Evolutionary conservation across 1,140 invertebrate species (phyloP).

Genomic region (Thereuonema tuberculata): DNA sequence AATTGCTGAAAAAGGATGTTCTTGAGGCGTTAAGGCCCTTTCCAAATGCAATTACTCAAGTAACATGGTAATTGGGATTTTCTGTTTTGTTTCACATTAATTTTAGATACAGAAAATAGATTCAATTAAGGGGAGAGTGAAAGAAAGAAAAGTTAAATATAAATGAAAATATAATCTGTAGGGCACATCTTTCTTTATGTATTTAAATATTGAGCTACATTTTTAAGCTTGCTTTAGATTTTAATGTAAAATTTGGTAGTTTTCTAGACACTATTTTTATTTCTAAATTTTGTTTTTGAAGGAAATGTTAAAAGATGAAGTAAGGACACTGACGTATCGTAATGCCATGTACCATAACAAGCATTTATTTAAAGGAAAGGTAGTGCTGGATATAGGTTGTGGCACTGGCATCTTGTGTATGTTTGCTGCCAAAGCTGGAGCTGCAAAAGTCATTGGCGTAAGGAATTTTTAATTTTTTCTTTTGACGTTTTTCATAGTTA

Average conservation of each 20-base stretch:
- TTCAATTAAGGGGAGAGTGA: too few relatives aligned
- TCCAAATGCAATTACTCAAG: too few relatives aligned
- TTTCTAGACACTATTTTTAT: too few relatives aligned
- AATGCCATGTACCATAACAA: conserved; percentile 81
- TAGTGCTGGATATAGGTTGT: conserved; percentile 90
- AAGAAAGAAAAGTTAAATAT: too few relatives aligned
- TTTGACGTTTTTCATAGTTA: neutral
- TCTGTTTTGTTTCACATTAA: too few relatives aligned
- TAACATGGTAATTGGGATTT: too few relatives aligned
- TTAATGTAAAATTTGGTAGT: neutral
- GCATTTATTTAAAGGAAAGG: conserved; percentile 51
- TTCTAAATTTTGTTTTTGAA: conserved; percentile 6
- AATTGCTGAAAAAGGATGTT: too few relatives aligned
- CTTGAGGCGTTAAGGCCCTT: too few relatives aligned
- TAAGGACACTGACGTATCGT: conserved; percentile 82
- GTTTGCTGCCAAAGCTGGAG: conserved; percentile 89
- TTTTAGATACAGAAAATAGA: too few relatives aligned
- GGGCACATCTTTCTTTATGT: too few relatives aligned
- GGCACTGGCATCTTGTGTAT: conserved; percentile 94
- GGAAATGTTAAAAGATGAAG: conserved; percentile 64
- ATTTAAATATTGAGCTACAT: too few relatives aligned
- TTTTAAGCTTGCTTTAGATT: neutral
- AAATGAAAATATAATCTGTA: too few relatives aligned
- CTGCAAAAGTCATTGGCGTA: conserved; percentile 81
- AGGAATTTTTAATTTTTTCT: conserved; percentile 11